Base-by-base conservation (phyloP, 1,140 invertebrate species). In the Thalassaphorura encarpata region DNA sequence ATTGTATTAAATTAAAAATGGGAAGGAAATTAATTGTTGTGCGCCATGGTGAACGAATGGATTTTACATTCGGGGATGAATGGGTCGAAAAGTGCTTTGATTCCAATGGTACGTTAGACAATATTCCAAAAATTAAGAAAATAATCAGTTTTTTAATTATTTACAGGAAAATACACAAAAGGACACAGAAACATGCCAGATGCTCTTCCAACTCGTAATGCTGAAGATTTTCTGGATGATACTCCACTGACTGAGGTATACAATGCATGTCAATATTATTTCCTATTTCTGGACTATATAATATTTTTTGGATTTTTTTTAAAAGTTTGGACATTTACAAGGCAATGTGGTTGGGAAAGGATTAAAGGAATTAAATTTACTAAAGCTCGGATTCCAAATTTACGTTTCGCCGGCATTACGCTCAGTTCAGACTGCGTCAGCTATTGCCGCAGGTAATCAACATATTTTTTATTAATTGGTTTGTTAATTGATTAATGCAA, bases 171-270 rank as follows among this genome's bases (percentile, higher is more conserved):
- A 24, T 94, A 94, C 66, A 71, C 81, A 13, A 76, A 84, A 15
- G 83, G 84, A 67, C 90, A 96, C 70, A 72, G 95, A 18, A 97
- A 97, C 66, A 86, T 95, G 83, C 92, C 91, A 4, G 77, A 79
- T 47, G 75, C 73, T 42, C 70, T 94, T 62, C 81, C 84, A 23
- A 29, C 36, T 50, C 63, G 77, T 42, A 67, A 67, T 23, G 78
- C 80, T 16, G 74, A 80, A 47, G 80, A 82, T 27, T 92, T 83
- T 72, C 74, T 79, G 47, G 81, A 83, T 61, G 92, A 97, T 70
- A 83, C 82, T 28, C 92, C 92, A 29, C 72, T 96, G 49, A 96
- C 92, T 6, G 84, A 86, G 40, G 76, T 96, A 43, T 78, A 77
- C 3, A 64, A 67, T 29, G 43, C 60, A 23, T 8, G 69, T 71